Evolutionary conservation across 2,888 invertebrate species (phyloP).

Genomic region (Mythimna pallens): DNA sequence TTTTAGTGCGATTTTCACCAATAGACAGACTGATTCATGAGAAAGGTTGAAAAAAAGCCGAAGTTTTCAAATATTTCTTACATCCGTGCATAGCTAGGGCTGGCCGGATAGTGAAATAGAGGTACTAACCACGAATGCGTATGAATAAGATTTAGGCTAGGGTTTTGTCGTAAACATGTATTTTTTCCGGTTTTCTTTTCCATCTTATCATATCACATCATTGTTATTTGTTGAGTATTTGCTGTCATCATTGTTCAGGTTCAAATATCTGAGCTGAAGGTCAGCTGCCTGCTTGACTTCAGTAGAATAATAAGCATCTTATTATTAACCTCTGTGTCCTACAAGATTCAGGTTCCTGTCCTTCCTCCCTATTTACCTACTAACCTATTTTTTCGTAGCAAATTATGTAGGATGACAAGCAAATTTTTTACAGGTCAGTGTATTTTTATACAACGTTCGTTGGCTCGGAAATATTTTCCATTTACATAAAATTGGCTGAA

Average conservation of each 20-base stretch:
- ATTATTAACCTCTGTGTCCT: slow-evolving; percentile 12
- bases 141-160: slow-evolving; percentile 51
- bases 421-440: slow-evolving; percentile 19
- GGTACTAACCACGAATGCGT: slow-evolving; percentile 49
- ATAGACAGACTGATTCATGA: no score
- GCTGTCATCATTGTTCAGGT: background rate
- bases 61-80: no score
- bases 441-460: slow-evolving; percentile 29
- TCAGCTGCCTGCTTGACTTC: background rate
- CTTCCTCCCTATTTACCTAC: slow-evolving; percentile 28
- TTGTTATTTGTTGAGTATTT: slow-evolving; percentile 12
- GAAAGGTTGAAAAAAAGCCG: no score
- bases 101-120: no score
- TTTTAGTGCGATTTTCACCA: no score
- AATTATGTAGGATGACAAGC: slow-evolving; percentile 45
- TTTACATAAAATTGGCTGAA: slow-evolving; percentile 20
- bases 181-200: slow-evolving; percentile 44
- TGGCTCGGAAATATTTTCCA: slow-evolving; percentile 9
- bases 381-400: slow-evolving; percentile 38
- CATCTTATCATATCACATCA: slow-evolving; percentile 5
- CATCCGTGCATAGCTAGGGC: no score
- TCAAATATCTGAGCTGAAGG: background rate
- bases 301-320: slow-evolving; percentile 9
- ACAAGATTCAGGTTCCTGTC: slow-evolving; percentile 15
- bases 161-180: slow-evolving; percentile 54